Base-by-base conservation (phyloP, 2,797 vertebrate genomes). In the Fundulus diaphanus region DNA sequence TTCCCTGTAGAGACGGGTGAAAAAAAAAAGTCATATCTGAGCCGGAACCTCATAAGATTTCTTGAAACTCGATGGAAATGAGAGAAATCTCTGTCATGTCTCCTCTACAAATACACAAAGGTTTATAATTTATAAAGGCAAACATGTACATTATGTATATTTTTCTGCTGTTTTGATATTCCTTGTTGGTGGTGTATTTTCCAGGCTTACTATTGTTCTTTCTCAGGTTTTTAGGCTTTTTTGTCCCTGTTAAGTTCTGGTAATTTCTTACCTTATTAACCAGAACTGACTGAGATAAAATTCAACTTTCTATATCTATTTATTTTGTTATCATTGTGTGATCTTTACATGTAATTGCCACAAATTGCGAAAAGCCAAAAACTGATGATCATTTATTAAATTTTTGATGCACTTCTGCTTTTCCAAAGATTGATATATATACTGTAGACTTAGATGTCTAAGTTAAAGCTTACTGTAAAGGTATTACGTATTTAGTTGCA, bases 1-100 rank as follows among this genome's bases (percentile, higher is more conserved):
- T 61, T 37, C 42, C 16, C 27, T 65, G 3, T 31, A 15, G 42
- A 66, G 56, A 76, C 66, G 57, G 51, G 57, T 71, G 66, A 73
- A 54, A 48, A 37, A 12, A 56, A 46, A 49, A 33, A 76, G 22
- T 79, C 70, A 85, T 75, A 69, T 79, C 78, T 84, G 66, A 49
- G 27, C 51, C 37, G 70, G 68, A 67, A n/a, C 70, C 78, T 72
- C 52, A 37, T 57, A 40, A 70, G 52, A 76, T 42, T 37, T 29
- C 31, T 49, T 13, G 35, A 20, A 61, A 59, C 52, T 49, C 18
- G 0, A 8, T 7, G n/a, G 16, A 48, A 33, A 24, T 72, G 27
- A 22, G 52, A 44, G 57, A 35, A 16, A 4, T 31, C 16, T 27
- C 52, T 54, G 57, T 77, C 35, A 80, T 74, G 33, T 33, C 20